Conservation (phyloP, 2,113 vertebrate genomes). For the Puntigrus tetrazona region DNA sequence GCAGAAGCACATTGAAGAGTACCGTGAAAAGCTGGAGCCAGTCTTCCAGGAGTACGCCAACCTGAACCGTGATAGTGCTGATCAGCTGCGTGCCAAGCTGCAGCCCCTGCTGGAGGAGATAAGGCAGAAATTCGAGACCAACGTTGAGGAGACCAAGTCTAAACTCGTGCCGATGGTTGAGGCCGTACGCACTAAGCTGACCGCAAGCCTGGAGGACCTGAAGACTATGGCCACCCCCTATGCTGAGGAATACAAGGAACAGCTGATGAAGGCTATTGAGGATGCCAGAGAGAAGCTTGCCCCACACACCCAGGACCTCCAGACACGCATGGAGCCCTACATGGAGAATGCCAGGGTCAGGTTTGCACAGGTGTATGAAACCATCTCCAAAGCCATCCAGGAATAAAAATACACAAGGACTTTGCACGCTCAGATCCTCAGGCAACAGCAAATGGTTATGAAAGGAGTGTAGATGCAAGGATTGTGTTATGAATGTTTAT, state of each 20-base stretch:
- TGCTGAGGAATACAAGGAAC: slow-evolving; percentile 65
- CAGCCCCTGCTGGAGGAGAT: slow-evolving; percentile 65
- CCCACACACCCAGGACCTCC: slow-evolving; percentile 59
- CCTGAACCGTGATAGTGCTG: slow-evolving; percentile 54
- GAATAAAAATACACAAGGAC: slow-evolving; percentile 5
- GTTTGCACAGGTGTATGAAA: slow-evolving; percentile 51
- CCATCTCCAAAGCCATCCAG: slow-evolving; percentile 42
- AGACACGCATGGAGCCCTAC: slow-evolving; percentile 52
- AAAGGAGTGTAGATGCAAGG: neutral
- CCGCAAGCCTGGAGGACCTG: slow-evolving; percentile 73
- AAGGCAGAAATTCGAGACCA: slow-evolving; percentile 63
- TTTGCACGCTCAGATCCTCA: neutral
- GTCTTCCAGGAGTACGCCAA: slow-evolving; percentile 67
- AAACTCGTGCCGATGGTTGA: slow-evolving; percentile 70
- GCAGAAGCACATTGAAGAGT: slow-evolving; percentile 65
- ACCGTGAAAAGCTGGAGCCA: slow-evolving; percentile 71
- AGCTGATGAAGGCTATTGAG: slow-evolving; percentile 62
- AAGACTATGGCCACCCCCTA: slow-evolving; percentile 67
- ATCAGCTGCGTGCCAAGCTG: slow-evolving; percentile 68
- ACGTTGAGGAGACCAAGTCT: slow-evolving; percentile 75
- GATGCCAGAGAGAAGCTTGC: slow-evolving; percentile 60
- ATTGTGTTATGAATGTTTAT: slow-evolving; percentile 10
- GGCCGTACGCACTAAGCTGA: slow-evolving; percentile 69
- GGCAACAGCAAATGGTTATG: neutral
- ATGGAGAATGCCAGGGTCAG: slow-evolving; percentile 66